Evolutionary conservation across 2,113 vertebrate species (phyloP).

Genomic region (Dasyprocta punctata): DNA sequence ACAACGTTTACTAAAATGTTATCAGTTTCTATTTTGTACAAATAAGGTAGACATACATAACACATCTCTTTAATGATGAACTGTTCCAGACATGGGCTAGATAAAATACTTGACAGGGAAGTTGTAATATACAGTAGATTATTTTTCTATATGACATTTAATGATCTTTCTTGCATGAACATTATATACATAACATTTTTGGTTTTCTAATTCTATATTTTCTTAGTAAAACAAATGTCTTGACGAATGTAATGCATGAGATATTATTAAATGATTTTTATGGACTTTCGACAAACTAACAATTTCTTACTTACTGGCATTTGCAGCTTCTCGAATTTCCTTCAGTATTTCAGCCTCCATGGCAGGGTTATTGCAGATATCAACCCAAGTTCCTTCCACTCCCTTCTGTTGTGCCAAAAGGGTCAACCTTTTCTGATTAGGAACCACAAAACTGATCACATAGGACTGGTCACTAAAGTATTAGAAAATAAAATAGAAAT

Average conservation of each 20-base stretch:
- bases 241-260: background rate
- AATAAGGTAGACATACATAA: background rate
- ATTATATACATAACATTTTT: background rate
- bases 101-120: background rate
- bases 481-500: slow-evolving; percentile 59
- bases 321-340: slow-evolving; percentile 93
- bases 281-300: background rate
- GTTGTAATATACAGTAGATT: background rate
- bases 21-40: background rate
- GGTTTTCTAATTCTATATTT: background rate
- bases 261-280: slow-evolving; percentile 36
- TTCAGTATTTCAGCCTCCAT: slow-evolving; percentile 95
- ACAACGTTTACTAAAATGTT: background rate
- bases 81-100: background rate
- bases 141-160: slow-evolving; percentile 21
- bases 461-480: slow-evolving; percentile 94
- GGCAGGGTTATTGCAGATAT: slow-evolving; percentile 94
- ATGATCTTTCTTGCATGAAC: background rate
- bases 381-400: slow-evolving; percentile 91
- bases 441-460: slow-evolving; percentile 98
- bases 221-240: background rate
- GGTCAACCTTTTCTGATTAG: slow-evolving; percentile 94
- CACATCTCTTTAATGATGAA: background rate
- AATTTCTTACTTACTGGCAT: slow-evolving; percentile 90
- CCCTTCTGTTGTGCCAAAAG: slow-evolving; percentile 92